Evolutionary conservation across 2,113 vertebrate species (phyloP), one percentile per base, ranked within the genome.

Genomic region (Neopipo cinnamomea): DNA sequence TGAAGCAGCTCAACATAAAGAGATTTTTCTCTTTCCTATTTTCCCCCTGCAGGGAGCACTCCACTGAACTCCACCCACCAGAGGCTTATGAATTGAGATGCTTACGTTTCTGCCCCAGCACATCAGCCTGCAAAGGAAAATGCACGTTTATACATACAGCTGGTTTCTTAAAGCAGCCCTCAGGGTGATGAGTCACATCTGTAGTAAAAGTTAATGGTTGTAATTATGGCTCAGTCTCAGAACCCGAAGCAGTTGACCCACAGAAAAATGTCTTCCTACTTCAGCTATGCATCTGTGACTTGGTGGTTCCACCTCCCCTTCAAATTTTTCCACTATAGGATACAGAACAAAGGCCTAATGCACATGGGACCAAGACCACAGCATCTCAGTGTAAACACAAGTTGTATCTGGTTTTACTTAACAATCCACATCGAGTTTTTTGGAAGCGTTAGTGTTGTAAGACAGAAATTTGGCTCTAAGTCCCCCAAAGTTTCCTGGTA

Each of bases 231-330:
- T 85, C 83, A 5, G 53, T 84, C 93, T 53, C 65, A 44, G 17
- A 72, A 86, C 30, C 79, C 31, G 61, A 58, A 86, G 88, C 78
- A 52, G 21, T 63, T n/a, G 76, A 56, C 95, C 88, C 90, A 86
- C 92, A 74, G 83, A 84, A 88, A 95, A 96, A 91, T 14, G 63
- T 47, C 88, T 91, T 67, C 87, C 73, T 75, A 10, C 56, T 94
- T 77, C 14, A 80, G 91, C 72, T 93, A 46, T 37, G 50, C 46
- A 59, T 61, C 53, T 73, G 49, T 10, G 72, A 59, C 72, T 93
- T 11, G 78, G 88, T 85, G 82, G 75, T 82, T 96, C 35, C 77
- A 88, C 53, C 53, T 92, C 89, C 70, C 63, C 59, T 58, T 52
- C 4, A 41, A 84, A 62, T 93, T 88, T 68, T 93, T 85, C 74